Percentiles rank a stretch among this genome's conserved stretches.
These are phyloP conservation scores for Prochilodus magdalenae DNA, from an alignment of 2,113 vertebrate species.

Conservation along the genomic window DNA sequence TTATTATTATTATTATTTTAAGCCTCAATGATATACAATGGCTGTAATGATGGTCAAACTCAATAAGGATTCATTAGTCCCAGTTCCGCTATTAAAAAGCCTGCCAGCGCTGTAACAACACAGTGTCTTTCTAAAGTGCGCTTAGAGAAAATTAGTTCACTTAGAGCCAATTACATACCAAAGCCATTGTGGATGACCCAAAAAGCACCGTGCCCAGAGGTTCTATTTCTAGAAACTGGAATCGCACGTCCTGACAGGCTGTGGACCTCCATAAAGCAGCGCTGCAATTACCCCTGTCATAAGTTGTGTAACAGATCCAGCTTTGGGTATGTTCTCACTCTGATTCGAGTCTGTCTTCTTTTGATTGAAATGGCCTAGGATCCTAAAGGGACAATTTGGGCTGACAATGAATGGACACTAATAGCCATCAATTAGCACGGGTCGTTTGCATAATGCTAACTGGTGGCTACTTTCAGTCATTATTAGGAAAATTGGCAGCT, in stretches of 20 bases:
- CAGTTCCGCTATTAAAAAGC: conserved; percentile 20
- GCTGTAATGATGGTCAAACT: not conserved
- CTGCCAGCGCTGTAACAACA: not conserved
- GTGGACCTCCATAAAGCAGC: conserved; percentile 31
- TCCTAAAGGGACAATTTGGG: not conserved
- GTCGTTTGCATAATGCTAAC: not conserved
- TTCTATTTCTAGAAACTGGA: conserved; percentile 49
- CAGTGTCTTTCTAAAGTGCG: conserved; percentile 11
- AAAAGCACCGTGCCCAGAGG: conserved; percentile 45
- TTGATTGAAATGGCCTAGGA: conserved; percentile 11
- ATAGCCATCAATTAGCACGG: not conserved
- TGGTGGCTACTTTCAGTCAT: not conserved
- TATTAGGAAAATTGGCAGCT: not conserved
- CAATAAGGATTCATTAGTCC: not conserved
- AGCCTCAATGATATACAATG: conserved; percentile 45
- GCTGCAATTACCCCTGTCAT: conserved; percentile 45
- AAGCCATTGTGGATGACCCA: conserved; percentile 52
- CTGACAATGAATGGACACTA: not conserved
- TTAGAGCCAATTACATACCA: conserved; percentile 37
- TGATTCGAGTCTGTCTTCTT: conserved; percentile 36
- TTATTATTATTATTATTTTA: too few species aligned
- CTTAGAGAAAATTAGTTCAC: conserved; percentile 45
- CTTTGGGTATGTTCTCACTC: conserved; percentile 25
- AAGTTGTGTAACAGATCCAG: conserved; percentile 51
- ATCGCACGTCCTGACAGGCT: conserved; percentile 52